Base-by-base conservation (phyloP, 1,140 invertebrate genomes). In the Lepidotrigona ventralis region DNA sequence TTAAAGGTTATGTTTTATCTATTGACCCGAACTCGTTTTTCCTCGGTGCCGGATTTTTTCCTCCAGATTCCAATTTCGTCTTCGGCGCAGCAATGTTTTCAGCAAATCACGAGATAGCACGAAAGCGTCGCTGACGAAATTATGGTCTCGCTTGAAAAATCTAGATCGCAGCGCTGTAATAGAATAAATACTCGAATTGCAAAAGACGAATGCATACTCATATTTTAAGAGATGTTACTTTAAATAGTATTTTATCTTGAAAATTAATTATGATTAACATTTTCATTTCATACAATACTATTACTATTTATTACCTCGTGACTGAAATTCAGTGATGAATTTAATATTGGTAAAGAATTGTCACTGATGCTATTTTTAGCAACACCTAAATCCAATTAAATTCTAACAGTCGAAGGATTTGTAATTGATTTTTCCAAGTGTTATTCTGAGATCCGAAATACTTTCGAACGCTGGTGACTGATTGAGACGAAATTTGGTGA, bases 1-100 rank as follows among this genome's bases (percentile, higher is more conserved):
- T 78, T 76, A 87, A 87, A 87, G 86, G 86, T 87, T 75, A 83
- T 56, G 19, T 60, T 81, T 87, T 87, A 86, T 87, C 86, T 80
- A 80, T 76, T 51, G 76, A 21, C 60, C 29, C 66, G 83, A 85
- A 79, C 77, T 46, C 33, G 26, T 60, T 75, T 75, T 54, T 60
- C 56, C 17, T 23, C 33, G 17, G 8, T 19, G 1, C 29, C 4
- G 9, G 0, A 1, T 15, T n/a, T 39, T 75, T 51, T 75, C 51
- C 64, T 76, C 6, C 33, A 46, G 63, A n/a, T 75, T 68, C 19
- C 33, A 23, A 33, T 39, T 39, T 33, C 66, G 33, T 23, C 66
- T 33, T 1, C n/a, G 6, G 66, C 39, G 66, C 66, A 33, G 29
- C 66, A 39, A 14, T 39, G 29, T 66, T 33, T 66, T 29, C 26